Base-by-base conservation (phyloP, 2,797 vertebrate species). In the Lutjanus argentimaculatus region DNA sequence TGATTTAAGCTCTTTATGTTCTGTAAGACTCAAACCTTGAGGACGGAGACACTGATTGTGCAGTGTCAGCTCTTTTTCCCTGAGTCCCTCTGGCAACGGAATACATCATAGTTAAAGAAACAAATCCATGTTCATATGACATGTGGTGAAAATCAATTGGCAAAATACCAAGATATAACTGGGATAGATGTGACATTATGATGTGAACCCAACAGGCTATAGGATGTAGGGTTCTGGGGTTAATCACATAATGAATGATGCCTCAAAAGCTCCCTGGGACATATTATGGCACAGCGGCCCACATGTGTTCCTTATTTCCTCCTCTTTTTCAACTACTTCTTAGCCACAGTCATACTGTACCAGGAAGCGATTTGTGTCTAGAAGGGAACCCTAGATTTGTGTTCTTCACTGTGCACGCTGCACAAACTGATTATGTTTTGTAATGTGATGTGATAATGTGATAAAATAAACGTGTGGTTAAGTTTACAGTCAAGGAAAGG, bases 71-170 rank as follows among this genome's bases (percentile, higher is more conserved):
- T 63, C 1, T 64, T 79, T 79, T 78, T 25, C 45, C 51, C 17
- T 2, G 45, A 58, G 56, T 22, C 42, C 11, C 14, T 56, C 56
- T 70, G 61, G 30, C 30, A 52, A 46, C 2, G 2, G 76, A 40
- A 84, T 55, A 64, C 1, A 79, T 53, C 19, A 67, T 36, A 36
- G 13, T 71, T 57, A 53, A 59, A 72, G 21, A 84, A 63, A 63
- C 42, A 61, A 55, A 53, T 67, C 21, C 6, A 63, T 56, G 19
- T 56, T 69, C 53, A 40, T 48, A 59, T 30, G 30, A 71, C 17
- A 13, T 25, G 7, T 9, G 49, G 21, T 5, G 40, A 16, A 67
- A 70, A 75, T 82, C 53, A 69, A 30, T 57, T 63, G 67, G 49
- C n/a, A 25, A 65, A 72, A 43, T 14, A 19, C 16, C 40, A 73